Evolutionary conservation across 2,888 invertebrate species (phyloP).

Genomic region (Drosophila percnosoma): DNA sequence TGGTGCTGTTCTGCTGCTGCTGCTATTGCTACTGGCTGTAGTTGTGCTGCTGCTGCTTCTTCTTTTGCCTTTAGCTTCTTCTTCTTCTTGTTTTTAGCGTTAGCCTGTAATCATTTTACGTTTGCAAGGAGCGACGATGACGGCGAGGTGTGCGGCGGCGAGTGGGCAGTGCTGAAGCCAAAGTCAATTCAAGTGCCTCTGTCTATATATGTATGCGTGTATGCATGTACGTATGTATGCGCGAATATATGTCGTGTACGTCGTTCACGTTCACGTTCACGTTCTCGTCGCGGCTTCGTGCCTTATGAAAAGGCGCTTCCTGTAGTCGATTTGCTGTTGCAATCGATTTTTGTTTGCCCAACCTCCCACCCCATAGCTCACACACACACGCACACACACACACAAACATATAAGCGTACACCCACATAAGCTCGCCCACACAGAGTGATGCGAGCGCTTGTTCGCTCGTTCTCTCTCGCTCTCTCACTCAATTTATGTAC

Average conservation of each 20-base stretch:
- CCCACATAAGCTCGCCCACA: slow-evolving; percentile 49
- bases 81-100: slow-evolving; percentile 44
- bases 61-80: slow-evolving; percentile 43
- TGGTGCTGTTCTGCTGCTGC: slow-evolving; percentile 9
- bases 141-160: slow-evolving; percentile 2
- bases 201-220: slow-evolving; percentile 12
- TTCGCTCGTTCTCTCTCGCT: not conserved
- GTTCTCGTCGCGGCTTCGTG: slow-evolving; percentile 50
- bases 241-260: slow-evolving; percentile 34
- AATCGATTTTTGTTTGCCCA: slow-evolving; percentile 65
- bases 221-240: slow-evolving; percentile 19
- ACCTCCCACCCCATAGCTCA: slow-evolving; percentile 24
- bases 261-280: slow-evolving; percentile 49
- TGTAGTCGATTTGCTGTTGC: slow-evolving; percentile 61
- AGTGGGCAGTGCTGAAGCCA: slow-evolving; percentile 40
- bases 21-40: slow-evolving; percentile 25
- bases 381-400: slow-evolving; percentile 6
- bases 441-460: slow-evolving; percentile 44
- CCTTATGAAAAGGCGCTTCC: slow-evolving; percentile 60
- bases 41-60: slow-evolving; percentile 24
- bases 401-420: slow-evolving; percentile 1
- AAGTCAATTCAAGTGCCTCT: slow-evolving; percentile 77
- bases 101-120: slow-evolving; percentile 77
- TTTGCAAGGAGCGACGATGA: slow-evolving; percentile 15
- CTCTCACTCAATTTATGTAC: not conserved